A percentile compares a stretch with the other conserved stretches of the same genome.
Evolutionary conservation across 64 coral and sea anemone species (phyloP).

Genomic region (Porites australiensis): DNA sequence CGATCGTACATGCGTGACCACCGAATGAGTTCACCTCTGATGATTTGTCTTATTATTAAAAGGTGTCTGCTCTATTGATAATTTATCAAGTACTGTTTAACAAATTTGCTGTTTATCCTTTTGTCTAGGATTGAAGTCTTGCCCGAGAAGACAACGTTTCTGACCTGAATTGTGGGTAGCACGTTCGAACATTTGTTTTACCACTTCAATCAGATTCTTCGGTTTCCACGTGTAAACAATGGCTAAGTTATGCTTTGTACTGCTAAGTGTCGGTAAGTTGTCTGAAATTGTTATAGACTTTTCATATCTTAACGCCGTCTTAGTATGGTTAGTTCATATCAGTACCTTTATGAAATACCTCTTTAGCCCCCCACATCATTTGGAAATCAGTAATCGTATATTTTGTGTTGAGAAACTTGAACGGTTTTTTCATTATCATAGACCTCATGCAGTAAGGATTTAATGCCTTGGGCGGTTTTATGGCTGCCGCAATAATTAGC

Average conservation of each 20-base stretch:
- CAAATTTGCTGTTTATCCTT: background rate
- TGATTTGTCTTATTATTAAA: background rate
- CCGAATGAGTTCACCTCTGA: background rate
- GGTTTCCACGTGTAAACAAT: slow-evolving; percentile 34
- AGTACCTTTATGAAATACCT: no score
- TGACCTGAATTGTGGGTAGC: background rate
- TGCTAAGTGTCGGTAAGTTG: slow-evolving; percentile 3
- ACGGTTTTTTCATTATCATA: no score
- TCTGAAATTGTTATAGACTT: background rate
- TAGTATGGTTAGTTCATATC: no score
- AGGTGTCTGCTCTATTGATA: no score
- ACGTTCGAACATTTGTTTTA: slow-evolving; percentile 1
- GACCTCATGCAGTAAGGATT: no score
- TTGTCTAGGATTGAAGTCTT: background rate
- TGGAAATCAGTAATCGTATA: no score
- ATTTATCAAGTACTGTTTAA: no score
- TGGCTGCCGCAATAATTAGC: no score
- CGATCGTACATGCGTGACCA: slow-evolving; percentile 1
- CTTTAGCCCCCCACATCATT: no score
- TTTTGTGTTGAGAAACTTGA: no score
- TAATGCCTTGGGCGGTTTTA: no score
- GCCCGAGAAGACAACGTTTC: background rate
- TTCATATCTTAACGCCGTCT: no score
- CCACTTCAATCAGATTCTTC: background rate
- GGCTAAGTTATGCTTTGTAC: background rate